phyloP scores from a whole-genome alignment of 2,888 invertebrate genomes.

The Nomada fabriciana region DNA sequence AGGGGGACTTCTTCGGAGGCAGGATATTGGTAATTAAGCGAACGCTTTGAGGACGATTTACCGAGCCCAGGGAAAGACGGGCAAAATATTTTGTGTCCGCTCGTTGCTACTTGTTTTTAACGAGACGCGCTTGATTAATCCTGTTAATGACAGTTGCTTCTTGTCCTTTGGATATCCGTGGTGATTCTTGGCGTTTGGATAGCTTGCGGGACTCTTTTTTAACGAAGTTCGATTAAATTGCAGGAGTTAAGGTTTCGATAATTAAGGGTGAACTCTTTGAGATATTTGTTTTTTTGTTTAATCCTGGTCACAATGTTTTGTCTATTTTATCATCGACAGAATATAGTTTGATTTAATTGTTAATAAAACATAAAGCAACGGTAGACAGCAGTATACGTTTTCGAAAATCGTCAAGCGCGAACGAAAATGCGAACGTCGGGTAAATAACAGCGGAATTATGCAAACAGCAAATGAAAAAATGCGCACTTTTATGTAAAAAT shows the following conservation, averaged over 20 bases:
- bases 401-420: neutral
- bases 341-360: too few species aligned
- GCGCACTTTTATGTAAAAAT: neutral
- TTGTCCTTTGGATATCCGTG: too few species aligned
- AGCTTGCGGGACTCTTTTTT: too few species aligned
- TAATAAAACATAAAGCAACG: too few species aligned
- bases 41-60: constrained; percentile 15
- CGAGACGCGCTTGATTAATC: neutral
- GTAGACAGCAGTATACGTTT: neutral
- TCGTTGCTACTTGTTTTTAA: neutral
- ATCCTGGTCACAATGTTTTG: too few species aligned
- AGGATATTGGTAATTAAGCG: constrained; percentile 47
- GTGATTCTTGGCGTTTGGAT: too few species aligned
- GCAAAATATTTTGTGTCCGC: constrained; percentile 40
- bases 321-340: too few species aligned
- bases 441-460: neutral
- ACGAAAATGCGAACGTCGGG: neutral
- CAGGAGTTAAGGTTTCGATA: too few species aligned
- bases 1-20: neutral
- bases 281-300: too few species aligned
- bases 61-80: neutral
- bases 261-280: too few species aligned
- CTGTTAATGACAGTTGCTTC: too few species aligned
- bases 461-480: neutral
- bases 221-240: too few species aligned